These are phyloP conservation scores for Rhodeus uyekii DNA, from an alignment of 2,797 vertebrate species.

Conservation along the genomic window DNA sequence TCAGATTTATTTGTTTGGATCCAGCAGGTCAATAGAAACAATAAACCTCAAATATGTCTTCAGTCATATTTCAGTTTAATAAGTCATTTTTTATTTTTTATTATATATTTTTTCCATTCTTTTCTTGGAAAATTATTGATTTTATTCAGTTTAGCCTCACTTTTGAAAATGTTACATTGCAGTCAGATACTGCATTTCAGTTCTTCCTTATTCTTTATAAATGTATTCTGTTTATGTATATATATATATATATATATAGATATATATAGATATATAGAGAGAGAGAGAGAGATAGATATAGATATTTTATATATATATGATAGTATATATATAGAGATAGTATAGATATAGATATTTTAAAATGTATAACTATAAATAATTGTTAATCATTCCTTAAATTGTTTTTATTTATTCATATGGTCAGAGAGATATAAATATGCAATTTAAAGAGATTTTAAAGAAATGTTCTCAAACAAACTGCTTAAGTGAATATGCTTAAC, in stretches of 20 bases:
- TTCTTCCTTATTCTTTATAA: background rate
- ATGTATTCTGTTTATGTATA: background rate
- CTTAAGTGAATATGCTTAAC: background rate
- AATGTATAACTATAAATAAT: no score
- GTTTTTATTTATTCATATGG: background rate
- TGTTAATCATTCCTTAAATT: background rate
- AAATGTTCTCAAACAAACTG: background rate
- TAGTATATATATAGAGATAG: no score
- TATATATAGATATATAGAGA: no score
- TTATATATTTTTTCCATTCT: background rate
- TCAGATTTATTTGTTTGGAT: slow-evolving; percentile 26
- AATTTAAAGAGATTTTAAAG: background rate
- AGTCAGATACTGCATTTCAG: background rate
- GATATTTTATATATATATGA: background rate
- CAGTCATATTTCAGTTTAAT: slow-evolving; percentile 28
- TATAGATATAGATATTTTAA: background rate
- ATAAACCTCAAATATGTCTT: slow-evolving; percentile 18
- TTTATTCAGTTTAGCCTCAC: background rate
- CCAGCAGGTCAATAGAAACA: slow-evolving; percentile 27
- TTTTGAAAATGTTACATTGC: background rate
- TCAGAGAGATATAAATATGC: background rate
- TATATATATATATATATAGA: background rate
- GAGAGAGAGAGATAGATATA: background rate
- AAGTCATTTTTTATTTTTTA: background rate
- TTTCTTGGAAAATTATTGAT: slow-evolving; percentile 6